These are phyloP conservation scores for Syritta pipiens DNA, from an alignment of 2,888 invertebrate species.

Conservation along the genomic window DNA sequence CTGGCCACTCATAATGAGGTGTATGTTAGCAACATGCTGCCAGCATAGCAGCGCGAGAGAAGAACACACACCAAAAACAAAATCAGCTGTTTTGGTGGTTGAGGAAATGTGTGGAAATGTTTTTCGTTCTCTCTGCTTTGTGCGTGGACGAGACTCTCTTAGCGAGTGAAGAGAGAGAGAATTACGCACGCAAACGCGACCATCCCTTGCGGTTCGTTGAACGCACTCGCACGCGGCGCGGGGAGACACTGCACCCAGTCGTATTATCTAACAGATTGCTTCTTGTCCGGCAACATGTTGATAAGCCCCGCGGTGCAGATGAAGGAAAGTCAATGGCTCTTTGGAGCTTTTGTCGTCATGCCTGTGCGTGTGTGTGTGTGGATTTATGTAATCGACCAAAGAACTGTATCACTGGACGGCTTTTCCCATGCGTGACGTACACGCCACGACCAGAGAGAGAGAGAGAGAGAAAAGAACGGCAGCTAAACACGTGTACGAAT, in stretches of 20 bases:
- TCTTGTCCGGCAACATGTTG: constrained; percentile 29
- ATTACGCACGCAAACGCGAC: constrained; percentile 32
- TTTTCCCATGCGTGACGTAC: constrained; percentile 58
- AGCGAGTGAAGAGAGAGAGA: constrained; percentile 23
- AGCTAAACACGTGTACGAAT: constrained; percentile 55
- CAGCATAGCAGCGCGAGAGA: too few species aligned
- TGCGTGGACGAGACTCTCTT: constrained; percentile 62
- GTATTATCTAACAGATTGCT: constrained; percentile 59
- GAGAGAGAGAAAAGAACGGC: constrained; percentile 1
- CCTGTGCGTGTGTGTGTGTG: constrained; percentile 5
- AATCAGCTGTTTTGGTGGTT: constrained; percentile 59
- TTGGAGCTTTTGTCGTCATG: constrained; percentile 26
- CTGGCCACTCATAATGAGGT: constrained; percentile 36
- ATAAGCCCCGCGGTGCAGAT: constrained; percentile 18
- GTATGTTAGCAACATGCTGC: constrained; percentile 67
- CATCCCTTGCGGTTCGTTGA: constrained; percentile 51
- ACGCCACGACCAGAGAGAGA: background rate
- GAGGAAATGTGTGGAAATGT: constrained; percentile 71
- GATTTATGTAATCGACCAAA: constrained; percentile 59
- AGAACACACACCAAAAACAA: constrained; percentile 20
- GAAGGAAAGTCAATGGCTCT: constrained; percentile 44
- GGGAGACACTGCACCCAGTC: constrained; percentile 16
- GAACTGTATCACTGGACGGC: constrained; percentile 48
- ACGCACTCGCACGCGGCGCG: constrained; percentile 26
- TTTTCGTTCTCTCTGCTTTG: constrained; percentile 47